phyloP scores from a whole-genome alignment of 2,888 invertebrate species.

The Zonitis immaculata region DNA sequence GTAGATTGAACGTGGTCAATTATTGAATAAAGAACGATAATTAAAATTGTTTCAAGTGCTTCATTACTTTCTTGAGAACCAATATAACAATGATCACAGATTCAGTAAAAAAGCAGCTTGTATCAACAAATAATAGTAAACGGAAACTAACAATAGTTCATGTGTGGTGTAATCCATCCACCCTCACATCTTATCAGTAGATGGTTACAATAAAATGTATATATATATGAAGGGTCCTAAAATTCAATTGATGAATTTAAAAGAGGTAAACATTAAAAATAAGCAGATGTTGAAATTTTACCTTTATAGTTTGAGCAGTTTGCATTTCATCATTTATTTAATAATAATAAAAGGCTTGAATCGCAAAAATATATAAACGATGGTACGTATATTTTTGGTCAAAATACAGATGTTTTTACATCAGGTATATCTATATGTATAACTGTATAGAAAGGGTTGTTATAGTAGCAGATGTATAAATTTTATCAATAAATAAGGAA shows the following conservation, averaged over 20 bases:
- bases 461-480: background rate
- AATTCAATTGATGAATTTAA: background rate
- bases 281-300: background rate
- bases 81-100: no score
- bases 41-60: no score
- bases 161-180: slow-evolving; percentile 28
- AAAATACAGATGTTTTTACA: background rate
- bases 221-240: slow-evolving; percentile 23
- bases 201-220: slow-evolving; percentile 20
- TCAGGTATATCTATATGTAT: background rate
- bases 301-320: background rate
- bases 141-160: slow-evolving; percentile 17
- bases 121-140: background rate
- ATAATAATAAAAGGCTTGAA: slow-evolving; percentile 1
- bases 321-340: background rate
- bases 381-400: background rate
- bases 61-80: no score
- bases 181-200: slow-evolving; percentile 33
- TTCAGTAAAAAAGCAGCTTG: background rate
- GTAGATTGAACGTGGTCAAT: no score
- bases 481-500: no score
- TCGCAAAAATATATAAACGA: background rate
- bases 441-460: slow-evolving; percentile 1
- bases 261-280: background rate
- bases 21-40: no score